Evolutionary conservation across 2,797 vertebrate species (phyloP).

Genomic region (Coranthus polyacanthus): DNA sequence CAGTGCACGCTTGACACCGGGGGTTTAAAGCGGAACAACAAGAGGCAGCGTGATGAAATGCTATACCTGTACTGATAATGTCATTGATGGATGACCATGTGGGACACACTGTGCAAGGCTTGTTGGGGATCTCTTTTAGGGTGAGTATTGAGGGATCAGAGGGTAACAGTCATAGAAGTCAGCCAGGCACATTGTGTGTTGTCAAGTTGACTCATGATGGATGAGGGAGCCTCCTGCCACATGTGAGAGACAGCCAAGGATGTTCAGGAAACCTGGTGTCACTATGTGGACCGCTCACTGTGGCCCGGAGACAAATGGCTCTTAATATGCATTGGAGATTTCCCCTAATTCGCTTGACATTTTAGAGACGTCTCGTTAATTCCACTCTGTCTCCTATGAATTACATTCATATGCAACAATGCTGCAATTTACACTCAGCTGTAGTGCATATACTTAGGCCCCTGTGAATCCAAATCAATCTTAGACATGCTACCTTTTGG

Average conservation of each 20-base stretch:
- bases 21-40: background rate
- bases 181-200: conserved; percentile 26
- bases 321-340: conserved; percentile 73
- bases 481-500: background rate
- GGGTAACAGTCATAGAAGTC: conserved; percentile 52
- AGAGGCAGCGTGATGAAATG: conserved; percentile 19
- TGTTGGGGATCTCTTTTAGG: conserved; percentile 39
- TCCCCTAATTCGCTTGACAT: conserved; percentile 79
- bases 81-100: conserved; percentile 71
- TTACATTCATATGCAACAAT: conserved; percentile 51
- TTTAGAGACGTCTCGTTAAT: conserved; percentile 72
- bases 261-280: conserved; percentile 42
- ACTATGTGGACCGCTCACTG: conserved; percentile 23
- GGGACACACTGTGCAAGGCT: conserved; percentile 15
- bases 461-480: background rate
- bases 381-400: conserved; percentile 51
- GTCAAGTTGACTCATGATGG: conserved; percentile 66
- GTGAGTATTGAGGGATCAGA: conserved; percentile 35
- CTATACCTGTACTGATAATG: conserved; percentile 47
- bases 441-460: background rate
- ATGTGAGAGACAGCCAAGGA: conserved; percentile 28
- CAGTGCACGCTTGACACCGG: background rate
- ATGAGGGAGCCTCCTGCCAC: conserved; percentile 53
- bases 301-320: conserved; percentile 65
- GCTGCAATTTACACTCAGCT: conserved; percentile 21